A percentile compares a stretch with the other conserved stretches of the same genome.
Evolutionary conservation across 1,140 invertebrate genomes (phyloP).

Genomic region (Oryzaephilus surinamensis): DNA sequence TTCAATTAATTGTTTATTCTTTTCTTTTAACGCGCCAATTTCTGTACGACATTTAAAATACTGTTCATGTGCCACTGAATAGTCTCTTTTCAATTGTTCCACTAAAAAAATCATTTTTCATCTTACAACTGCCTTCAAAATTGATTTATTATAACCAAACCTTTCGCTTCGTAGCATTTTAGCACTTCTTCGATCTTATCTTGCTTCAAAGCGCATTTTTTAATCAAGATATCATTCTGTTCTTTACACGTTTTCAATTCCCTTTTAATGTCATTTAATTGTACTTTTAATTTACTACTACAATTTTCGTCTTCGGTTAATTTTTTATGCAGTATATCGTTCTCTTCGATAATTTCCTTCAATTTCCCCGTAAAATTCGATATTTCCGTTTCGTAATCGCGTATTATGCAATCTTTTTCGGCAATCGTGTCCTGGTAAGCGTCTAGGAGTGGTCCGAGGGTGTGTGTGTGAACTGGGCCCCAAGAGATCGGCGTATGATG

Average conservation of each 20-base stretch:
- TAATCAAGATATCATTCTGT: constrained; percentile 45
- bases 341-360: constrained; percentile 51
- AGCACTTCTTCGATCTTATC: constrained; percentile 50
- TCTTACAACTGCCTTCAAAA: background rate
- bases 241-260: constrained; percentile 48
- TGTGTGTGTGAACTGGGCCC: constrained; percentile 45
- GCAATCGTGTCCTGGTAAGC: constrained; percentile 54
- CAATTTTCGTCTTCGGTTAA: constrained; percentile 40
- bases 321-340: constrained; percentile 44
- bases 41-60: constrained; percentile 43
- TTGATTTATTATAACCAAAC: no score
- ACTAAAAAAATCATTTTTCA: constrained; percentile 29
- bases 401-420: constrained; percentile 55
- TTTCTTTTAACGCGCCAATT: constrained; percentile 44
- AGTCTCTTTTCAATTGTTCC: constrained; percentile 45
- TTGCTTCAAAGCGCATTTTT: constrained; percentile 42
- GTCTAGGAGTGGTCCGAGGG: constrained; percentile 50
- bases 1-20: constrained; percentile 40
- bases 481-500: constrained; percentile 35
- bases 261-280: constrained; percentile 34
- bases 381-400: constrained; percentile 47
- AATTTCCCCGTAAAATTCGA: constrained; percentile 48
- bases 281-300: constrained; percentile 40
- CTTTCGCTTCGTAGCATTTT: constrained; percentile 47
- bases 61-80: constrained; percentile 46